Conservation (phyloP, 2,888 invertebrate genomes). For the Amiota mariae region DNA sequence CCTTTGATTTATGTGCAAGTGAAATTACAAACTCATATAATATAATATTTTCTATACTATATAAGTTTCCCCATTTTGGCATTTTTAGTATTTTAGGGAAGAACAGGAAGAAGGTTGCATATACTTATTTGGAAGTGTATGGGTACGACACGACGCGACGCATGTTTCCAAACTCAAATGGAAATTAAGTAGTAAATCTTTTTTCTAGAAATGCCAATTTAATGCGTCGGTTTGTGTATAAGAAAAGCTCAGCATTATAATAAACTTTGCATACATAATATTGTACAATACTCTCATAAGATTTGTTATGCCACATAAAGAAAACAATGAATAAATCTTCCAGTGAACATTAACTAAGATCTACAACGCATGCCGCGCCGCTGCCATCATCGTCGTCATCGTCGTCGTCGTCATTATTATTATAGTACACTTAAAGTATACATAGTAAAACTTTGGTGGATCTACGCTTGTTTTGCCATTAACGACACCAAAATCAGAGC, state of each 20-base stretch:
- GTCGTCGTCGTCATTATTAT: no score
- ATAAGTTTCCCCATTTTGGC: background rate
- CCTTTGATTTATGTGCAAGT: conserved; percentile 17
- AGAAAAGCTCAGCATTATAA: conserved; percentile 49
- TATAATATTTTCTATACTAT: background rate
- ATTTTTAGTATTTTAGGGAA: no score
- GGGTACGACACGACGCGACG: background rate
- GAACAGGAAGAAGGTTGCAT: no score
- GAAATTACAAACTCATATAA: background rate
- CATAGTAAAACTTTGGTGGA: background rate
- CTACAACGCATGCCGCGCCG: conserved; percentile 20
- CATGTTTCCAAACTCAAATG: background rate
- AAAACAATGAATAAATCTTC: conserved; percentile 59
- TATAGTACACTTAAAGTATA: no score
- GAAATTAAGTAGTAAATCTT: conserved; percentile 28
- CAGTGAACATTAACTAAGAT: conserved; percentile 21
- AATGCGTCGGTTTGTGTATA: conserved; percentile 49
- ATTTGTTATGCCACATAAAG: conserved; percentile 9
- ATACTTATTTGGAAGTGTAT: background rate
- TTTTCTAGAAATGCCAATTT: conserved; percentile 22
- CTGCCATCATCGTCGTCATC: background rate
- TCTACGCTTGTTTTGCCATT: conserved; percentile 51
- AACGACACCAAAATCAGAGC: conserved; percentile 62
- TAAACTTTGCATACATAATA: conserved; percentile 46
- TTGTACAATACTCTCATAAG: no score